phyloP scores from a whole-genome alignment of 2,888 invertebrate species.

The Vannuccia rotundouncinata region DNA sequence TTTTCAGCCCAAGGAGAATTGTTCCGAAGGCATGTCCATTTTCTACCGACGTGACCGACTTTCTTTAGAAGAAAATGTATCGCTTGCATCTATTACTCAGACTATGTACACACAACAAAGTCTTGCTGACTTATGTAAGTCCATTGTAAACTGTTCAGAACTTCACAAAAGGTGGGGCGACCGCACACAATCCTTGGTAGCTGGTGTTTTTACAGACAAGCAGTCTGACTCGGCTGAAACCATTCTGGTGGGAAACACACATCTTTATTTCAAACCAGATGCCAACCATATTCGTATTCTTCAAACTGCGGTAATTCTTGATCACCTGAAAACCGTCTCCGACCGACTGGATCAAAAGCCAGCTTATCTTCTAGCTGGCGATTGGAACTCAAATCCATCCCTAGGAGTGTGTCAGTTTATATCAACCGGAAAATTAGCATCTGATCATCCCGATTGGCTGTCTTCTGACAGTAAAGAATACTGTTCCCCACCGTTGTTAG shows the following conservation, averaged over 20 bases:
- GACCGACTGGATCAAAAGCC: slow-evolving; percentile 58
- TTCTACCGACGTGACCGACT: slow-evolving; percentile 68
- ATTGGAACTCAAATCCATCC: slow-evolving; percentile 80
- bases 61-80: slow-evolving; percentile 48
- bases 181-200: slow-evolving; percentile 10
- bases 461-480: neutral
- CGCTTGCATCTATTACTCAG: slow-evolving; percentile 39
- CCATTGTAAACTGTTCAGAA: slow-evolving; percentile 40
- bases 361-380: slow-evolving; percentile 75
- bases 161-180: slow-evolving; percentile 17
- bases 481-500: neutral
- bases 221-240: slow-evolving; percentile 42
- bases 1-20: slow-evolving; percentile 53
- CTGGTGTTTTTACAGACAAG: neutral
- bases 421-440: slow-evolving; percentile 65
- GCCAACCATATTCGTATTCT: slow-evolving; percentile 80
- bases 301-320: slow-evolving; percentile 70
- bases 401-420: slow-evolving; percentile 74
- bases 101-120: slow-evolving; percentile 43
- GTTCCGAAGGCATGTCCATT: slow-evolving; percentile 72
- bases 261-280: slow-evolving; percentile 84
- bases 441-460: slow-evolving; percentile 67
- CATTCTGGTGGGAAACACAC: slow-evolving; percentile 69
- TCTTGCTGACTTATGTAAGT: slow-evolving; percentile 40
- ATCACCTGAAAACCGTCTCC: slow-evolving; percentile 75